Percentiles rank a stretch among this genome's conserved stretches.
phyloP scores from a whole-genome alignment of 2,888 invertebrate genomes.

The Drosophila buzzatii region DNA sequence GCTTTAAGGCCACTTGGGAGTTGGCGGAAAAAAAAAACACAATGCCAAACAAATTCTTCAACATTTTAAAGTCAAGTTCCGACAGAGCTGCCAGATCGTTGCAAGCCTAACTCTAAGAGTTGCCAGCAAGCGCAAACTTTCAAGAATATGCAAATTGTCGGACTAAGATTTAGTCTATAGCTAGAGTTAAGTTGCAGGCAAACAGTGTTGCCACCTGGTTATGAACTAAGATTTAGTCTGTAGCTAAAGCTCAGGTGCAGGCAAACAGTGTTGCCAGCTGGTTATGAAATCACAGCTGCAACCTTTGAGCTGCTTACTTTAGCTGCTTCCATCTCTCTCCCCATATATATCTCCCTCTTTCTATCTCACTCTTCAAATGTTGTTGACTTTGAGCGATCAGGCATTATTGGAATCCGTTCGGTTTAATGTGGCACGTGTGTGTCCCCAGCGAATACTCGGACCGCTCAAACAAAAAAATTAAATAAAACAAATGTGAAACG shows the following conservation, averaged over 20 bases:
- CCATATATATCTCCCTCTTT: neutral
- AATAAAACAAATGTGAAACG: conserved; percentile 4
- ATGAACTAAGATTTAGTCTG: too few species aligned
- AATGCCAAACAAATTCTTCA: conserved; percentile 11
- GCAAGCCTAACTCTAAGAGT: neutral
- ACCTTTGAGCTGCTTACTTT: neutral
- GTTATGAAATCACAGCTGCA: too few species aligned
- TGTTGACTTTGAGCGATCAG: conserved; percentile 18
- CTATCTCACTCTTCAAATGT: neutral
- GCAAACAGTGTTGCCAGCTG: too few species aligned
- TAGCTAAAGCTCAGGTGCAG: too few species aligned
- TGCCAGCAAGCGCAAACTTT: neutral
- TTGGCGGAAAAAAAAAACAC: neutral
- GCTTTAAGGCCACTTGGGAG: conserved; percentile 26
- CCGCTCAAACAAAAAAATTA: neutral
- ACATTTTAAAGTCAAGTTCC: neutral
- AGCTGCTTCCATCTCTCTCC: neutral
- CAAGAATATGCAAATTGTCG: neutral
- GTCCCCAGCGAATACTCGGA: conserved; percentile 45
- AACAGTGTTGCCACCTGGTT: too few species aligned
- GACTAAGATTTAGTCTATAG: too few species aligned
- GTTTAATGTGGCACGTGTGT: conserved; percentile 64
- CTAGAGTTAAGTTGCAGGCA: too few species aligned
- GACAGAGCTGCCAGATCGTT: conserved; percentile 14
- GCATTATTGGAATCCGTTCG: conserved; percentile 16